These are phyloP conservation scores for Glaucomys volans DNA, from an alignment of 2,113 vertebrate species.

Conservation along the genomic window DNA sequence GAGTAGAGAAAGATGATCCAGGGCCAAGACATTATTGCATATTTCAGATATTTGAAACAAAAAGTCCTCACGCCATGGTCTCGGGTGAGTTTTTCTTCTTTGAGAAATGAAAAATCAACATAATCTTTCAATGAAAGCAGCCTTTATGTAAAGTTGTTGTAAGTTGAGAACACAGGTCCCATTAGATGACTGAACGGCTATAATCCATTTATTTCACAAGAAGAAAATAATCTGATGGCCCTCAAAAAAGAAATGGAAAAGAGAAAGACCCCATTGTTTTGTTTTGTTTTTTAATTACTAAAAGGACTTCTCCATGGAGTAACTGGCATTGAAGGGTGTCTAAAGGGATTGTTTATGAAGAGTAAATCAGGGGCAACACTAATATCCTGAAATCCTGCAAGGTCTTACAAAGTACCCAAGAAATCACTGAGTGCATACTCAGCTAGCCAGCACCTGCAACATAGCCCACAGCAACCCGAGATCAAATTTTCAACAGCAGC, in stretches of 20 bases:
- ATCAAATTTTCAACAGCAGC: background rate
- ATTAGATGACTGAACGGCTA: background rate
- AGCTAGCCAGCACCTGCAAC: background rate
- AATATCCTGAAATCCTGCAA: background rate
- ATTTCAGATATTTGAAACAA: constrained; percentile 45
- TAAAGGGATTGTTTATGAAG: background rate
- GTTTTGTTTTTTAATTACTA: background rate
- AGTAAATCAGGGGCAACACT: background rate
- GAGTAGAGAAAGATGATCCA: background rate
- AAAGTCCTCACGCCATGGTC: background rate
- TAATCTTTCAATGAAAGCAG: background rate
- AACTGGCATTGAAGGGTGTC: background rate
- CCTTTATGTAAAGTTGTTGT: background rate
- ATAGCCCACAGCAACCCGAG: no score
- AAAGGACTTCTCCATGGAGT: background rate
- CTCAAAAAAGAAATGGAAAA: background rate
- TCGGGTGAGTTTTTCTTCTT: background rate
- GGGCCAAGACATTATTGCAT: background rate
- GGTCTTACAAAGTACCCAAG: background rate
- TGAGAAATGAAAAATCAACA: background rate
- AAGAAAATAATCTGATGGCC: background rate
- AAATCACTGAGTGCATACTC: background rate
- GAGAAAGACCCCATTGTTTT: background rate
- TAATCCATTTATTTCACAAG: background rate
- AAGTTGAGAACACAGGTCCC: background rate